These are phyloP conservation scores for Tylochromis polylepis DNA, from an alignment of 2,113 vertebrate genomes.

Conservation along the genomic window DNA sequence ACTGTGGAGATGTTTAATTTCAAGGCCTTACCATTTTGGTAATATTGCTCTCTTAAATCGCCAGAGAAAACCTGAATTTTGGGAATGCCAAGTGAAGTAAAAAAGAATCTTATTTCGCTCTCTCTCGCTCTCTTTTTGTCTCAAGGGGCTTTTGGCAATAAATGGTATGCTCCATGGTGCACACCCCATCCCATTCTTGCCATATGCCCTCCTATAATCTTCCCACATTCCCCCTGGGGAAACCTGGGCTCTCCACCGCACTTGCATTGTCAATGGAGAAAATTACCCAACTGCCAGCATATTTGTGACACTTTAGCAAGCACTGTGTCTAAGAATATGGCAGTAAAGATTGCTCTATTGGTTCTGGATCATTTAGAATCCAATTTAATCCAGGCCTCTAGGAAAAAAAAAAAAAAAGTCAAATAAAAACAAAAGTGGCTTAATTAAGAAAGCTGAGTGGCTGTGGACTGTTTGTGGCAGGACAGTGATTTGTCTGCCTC, in stretches of 20 bases:
- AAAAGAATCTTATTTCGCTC: conserved; percentile 53
- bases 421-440: conserved; percentile 75
- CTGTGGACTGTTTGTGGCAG: conserved; percentile 46
- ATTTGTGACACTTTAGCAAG: conserved; percentile 62
- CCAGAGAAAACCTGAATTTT: conserved; percentile 16
- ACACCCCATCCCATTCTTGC: conserved; percentile 40
- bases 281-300: conserved; percentile 58
- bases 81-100: conserved; percentile 23
- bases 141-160: conserved; percentile 51
- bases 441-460: conserved; percentile 70
- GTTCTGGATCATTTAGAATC: conserved; percentile 81
- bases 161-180: conserved; percentile 43
- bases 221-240: conserved; percentile 49
- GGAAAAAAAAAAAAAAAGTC: conserved; percentile 26
- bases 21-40: conserved; percentile 18
- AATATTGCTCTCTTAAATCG: conserved; percentile 8
- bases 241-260: conserved; percentile 42
- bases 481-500: neutral
- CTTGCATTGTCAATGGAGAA: conserved; percentile 49
- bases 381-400: conserved; percentile 70
- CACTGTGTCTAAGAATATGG: conserved; percentile 60
- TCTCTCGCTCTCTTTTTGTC: conserved; percentile 38
- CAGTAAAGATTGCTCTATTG: conserved; percentile 69
- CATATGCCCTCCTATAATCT: conserved; percentile 65
- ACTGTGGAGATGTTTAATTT: conserved; percentile 7